Percentiles rank a stretch among this genome's conserved stretches.
Conservation (phyloP, 1,140 invertebrate genomes). For the Microplitis demolitor region DNA sequence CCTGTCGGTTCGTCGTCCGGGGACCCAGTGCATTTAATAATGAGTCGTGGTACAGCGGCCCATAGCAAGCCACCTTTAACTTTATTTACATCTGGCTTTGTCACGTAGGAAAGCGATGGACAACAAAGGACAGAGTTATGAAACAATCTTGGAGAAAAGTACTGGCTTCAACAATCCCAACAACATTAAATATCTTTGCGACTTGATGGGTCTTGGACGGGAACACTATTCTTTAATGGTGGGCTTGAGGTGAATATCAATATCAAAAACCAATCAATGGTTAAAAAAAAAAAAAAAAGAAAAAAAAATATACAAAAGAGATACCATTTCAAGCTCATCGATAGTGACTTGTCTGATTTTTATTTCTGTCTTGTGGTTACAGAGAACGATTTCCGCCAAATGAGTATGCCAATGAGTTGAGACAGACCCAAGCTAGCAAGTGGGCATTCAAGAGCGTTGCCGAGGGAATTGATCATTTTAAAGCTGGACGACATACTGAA, state of each 20-base stretch:
- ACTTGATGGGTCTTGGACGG: conserved; percentile 72
- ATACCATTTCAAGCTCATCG: conserved; percentile 25
- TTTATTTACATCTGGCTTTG: conserved; percentile 40
- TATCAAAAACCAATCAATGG: conserved; percentile 13
- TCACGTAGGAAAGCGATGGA: conserved; percentile 77
- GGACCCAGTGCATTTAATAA: neutral
- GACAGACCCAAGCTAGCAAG: conserved; percentile 87
- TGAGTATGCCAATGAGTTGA: conserved; percentile 82
- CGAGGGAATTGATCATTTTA: conserved; percentile 93
- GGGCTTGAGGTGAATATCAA: conserved; percentile 69
- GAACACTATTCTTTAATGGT: conserved; percentile 77
- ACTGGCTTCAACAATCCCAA: conserved; percentile 89
- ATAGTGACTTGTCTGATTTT: conserved; percentile 13
- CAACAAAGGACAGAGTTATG: conserved; percentile 79
- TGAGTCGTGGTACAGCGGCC: neutral
- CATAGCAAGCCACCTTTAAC: conserved; percentile 29
- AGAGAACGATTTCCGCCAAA: conserved; percentile 77
- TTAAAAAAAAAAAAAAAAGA: conserved; percentile 9
- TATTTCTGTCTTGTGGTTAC: conserved; percentile 39
- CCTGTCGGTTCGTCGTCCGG: neutral
- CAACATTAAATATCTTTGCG: conserved; percentile 79
- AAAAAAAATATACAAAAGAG: conserved; percentile 3
- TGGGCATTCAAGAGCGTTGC: conserved; percentile 91
- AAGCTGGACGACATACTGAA: conserved; percentile 86
- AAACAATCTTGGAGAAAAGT: conserved; percentile 82